Evolutionary conservation across 2,113 vertebrate species (phyloP).

Genomic region (Telmatochromis brachygnathus): DNA sequence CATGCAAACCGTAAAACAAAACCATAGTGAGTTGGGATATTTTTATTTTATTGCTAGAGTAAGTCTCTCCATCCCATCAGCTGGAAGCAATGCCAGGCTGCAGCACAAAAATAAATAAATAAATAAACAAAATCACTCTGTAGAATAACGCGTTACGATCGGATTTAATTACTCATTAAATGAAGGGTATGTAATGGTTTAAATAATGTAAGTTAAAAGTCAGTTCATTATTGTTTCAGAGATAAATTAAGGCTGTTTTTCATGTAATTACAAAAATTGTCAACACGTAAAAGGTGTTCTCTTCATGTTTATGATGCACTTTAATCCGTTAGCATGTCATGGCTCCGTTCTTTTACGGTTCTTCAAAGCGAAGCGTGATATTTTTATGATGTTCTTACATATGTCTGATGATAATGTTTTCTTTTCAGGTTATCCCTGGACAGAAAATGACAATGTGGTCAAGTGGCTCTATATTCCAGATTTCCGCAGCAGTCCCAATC

Average conservation of each 20-base stretch:
- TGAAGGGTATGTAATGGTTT: not conserved
- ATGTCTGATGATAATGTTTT: not conserved
- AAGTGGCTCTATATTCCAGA: conserved; percentile 98
- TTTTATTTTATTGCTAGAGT: too few species aligned
- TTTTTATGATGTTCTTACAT: not conserved
- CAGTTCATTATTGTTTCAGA: not conserved
- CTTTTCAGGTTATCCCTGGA: conserved; percentile 91
- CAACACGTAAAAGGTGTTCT: not conserved
- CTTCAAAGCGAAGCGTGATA: not conserved
- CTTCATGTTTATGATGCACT: not conserved
- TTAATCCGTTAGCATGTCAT: not conserved
- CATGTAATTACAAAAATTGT: not conserved
- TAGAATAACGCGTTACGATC: accelerated
- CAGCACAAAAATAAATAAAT: not conserved
- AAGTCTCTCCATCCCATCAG: not conserved
- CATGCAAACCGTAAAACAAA: not conserved
- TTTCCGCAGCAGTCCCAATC: conserved; percentile 82
- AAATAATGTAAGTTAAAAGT: not conserved
- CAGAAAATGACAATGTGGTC: conserved; percentile 83
- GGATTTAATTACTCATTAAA: not conserved
- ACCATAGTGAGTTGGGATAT: not conserved
- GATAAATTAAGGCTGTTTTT: not conserved
- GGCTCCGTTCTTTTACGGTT: not conserved
- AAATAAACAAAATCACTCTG: not conserved
- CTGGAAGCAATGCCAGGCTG: not conserved